phyloP scores from a whole-genome alignment of 2,888 invertebrate genomes.

The Alsophila aescularia region DNA sequence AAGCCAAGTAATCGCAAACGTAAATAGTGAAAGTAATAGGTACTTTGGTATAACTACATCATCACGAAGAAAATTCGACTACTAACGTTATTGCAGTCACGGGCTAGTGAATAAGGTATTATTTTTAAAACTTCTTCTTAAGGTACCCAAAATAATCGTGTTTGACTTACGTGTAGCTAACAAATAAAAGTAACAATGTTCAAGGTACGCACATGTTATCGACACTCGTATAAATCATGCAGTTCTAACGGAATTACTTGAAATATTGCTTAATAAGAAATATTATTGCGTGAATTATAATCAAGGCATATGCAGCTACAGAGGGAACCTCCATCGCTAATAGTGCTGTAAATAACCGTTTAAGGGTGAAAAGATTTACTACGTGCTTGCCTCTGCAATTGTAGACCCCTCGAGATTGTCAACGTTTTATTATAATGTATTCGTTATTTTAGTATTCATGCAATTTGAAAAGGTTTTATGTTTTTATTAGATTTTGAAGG shows the following conservation, averaged over 20 bases:
- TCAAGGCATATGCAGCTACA: slow-evolving; percentile 11
- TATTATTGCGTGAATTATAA: slow-evolving; percentile 23
- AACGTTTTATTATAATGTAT: slow-evolving; percentile 19
- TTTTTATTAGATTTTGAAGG: neutral
- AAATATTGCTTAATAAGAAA: slow-evolving; percentile 4
- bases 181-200: no score
- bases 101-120: no score
- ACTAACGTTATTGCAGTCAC: no score
- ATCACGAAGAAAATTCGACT: no score
- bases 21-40: no score
- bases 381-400: slow-evolving; percentile 8
- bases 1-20: no score
- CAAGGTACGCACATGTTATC: no score
- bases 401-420: slow-evolving; percentile 9
- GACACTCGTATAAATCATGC: neutral
- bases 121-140: no score
- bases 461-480: neutral
- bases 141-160: no score
- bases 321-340: slow-evolving; percentile 13
- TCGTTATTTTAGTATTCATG: slow-evolving; percentile 3
- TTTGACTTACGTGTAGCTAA: no score
- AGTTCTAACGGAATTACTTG: neutral
- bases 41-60: no score
- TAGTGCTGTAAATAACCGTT: slow-evolving; percentile 28
- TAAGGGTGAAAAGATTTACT: slow-evolving; percentile 19